phyloP scores from a whole-genome alignment of 2,888 invertebrate species.

The Monochamus alternatus region DNA sequence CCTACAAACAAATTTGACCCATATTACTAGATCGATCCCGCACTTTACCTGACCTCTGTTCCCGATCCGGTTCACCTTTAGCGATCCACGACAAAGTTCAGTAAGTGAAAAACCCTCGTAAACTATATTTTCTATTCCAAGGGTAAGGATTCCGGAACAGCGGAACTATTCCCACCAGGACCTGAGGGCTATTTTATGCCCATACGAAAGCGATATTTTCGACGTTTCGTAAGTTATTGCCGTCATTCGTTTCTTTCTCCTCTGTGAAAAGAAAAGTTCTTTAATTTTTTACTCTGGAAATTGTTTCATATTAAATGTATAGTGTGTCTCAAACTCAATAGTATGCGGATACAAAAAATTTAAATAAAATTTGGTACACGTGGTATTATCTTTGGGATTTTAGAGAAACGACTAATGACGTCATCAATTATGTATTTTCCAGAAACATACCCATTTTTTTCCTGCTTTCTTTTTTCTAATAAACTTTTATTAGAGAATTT shows the following conservation, averaged over 20 bases:
- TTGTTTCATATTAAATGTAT: too few relatives aligned
- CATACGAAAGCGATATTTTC: conserved; percentile 1
- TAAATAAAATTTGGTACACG: too few relatives aligned
- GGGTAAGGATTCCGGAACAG: not conserved
- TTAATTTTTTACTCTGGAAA: too few relatives aligned
- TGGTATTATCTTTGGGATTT: too few relatives aligned
- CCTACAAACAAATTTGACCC: conserved; percentile 21
- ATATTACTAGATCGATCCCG: conserved; percentile 23
- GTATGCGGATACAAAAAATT: too few relatives aligned
- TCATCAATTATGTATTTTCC: too few relatives aligned
- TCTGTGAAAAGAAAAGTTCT: too few relatives aligned
- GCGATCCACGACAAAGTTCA: conserved; percentile 7
- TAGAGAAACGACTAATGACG: too few relatives aligned
- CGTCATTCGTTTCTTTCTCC: not conserved
- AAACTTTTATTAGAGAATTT: too few relatives aligned
- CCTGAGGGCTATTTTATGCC: not conserved
- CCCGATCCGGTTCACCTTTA: conserved; percentile 6
- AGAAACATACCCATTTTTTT: too few relatives aligned
- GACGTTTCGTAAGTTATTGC: not conserved
- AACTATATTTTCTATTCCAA: conserved; percentile 9
- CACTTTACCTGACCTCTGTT: conserved; percentile 29
- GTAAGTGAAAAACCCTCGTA: conserved; percentile 13
- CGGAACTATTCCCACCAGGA: not conserved
- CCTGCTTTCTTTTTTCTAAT: too few relatives aligned
- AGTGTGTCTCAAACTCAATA: too few relatives aligned